Conservation (phyloP, 2,113 vertebrate genomes). For the Grammomys dolichurus region DNA sequence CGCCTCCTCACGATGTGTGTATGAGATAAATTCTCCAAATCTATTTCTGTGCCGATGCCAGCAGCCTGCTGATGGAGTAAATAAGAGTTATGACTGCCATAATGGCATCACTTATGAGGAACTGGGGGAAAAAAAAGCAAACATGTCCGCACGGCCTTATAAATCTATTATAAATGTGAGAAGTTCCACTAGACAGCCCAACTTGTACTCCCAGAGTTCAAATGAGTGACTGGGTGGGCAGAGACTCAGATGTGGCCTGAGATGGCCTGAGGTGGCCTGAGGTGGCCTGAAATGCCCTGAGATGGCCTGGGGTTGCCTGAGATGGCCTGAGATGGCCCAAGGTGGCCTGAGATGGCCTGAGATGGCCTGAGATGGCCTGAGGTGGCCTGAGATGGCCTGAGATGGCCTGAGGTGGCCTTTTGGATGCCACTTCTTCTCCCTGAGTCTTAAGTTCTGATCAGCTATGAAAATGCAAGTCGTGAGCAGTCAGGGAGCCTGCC, state of each 20-base stretch:
- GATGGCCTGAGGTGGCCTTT: not conserved
- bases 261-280: rapidly evolving
- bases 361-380: rapidly evolving
- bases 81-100: constrained; percentile 87
- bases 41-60: constrained; percentile 88
- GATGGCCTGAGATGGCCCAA: rapidly evolving
- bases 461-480: not conserved
- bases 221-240: not conserved
- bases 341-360: rapidly evolving
- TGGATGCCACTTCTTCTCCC: not conserved
- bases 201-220: not conserved
- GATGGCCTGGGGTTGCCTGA: rapidly evolving
- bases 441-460: not conserved
- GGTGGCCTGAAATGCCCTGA: rapidly evolving
- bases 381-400: rapidly evolving
- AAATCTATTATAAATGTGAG: constrained; percentile 85
- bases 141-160: constrained; percentile 84
- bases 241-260: not conserved
- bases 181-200: constrained; percentile 35
- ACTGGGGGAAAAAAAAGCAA: constrained; percentile 85
- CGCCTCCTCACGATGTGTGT: constrained; percentile 84
- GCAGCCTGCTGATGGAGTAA: constrained; percentile 86
- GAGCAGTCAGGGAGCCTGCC: not conserved
- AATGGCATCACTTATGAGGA: constrained; percentile 87
- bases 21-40: constrained; percentile 90